Percentiles rank a stretch among this genome's conserved stretches.
phyloP scores from a whole-genome alignment of 2,113 vertebrate species.

The Andinoacara biseriatus region DNA sequence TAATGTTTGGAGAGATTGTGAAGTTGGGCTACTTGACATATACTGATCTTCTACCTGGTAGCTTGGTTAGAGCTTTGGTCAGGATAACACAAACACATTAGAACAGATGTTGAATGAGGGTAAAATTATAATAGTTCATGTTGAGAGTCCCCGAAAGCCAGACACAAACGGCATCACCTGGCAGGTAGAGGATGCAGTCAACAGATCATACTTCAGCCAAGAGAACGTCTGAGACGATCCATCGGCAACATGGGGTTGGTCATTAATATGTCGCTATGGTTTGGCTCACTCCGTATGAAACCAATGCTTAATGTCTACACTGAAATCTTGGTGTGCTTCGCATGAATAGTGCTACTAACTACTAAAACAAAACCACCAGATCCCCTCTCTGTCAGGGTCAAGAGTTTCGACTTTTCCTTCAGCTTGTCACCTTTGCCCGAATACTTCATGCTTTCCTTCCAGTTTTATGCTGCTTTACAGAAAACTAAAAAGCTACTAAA shows the following conservation, averaged over 20 bases:
- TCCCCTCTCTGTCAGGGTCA: not conserved
- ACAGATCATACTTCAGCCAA: not conserved
- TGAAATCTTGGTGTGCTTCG: too few species aligned
- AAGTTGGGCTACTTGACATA: not conserved
- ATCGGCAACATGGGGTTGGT: not conserved
- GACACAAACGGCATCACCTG: rapidly evolving
- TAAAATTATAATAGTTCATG: not conserved
- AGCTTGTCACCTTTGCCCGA: not conserved
- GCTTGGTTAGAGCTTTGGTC: not conserved
- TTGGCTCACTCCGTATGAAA: not conserved
- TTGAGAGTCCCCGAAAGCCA: not conserved
- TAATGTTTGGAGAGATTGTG: not conserved
- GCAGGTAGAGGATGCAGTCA: not conserved
- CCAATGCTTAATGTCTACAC: too few species aligned
- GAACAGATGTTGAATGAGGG: rapidly evolving
- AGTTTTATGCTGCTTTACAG: not conserved
- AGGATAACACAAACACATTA: not conserved
- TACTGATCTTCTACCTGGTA: not conserved
- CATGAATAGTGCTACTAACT: too few species aligned
- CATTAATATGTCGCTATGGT: not conserved
- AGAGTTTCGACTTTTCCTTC: not conserved
- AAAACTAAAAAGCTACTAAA: not conserved
- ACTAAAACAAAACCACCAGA: not conserved
- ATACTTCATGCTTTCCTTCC: not conserved
- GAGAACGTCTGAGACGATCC: not conserved